Conservation (phyloP, 2,113 vertebrate genomes). For the Dipodomys ordii region DNA sequence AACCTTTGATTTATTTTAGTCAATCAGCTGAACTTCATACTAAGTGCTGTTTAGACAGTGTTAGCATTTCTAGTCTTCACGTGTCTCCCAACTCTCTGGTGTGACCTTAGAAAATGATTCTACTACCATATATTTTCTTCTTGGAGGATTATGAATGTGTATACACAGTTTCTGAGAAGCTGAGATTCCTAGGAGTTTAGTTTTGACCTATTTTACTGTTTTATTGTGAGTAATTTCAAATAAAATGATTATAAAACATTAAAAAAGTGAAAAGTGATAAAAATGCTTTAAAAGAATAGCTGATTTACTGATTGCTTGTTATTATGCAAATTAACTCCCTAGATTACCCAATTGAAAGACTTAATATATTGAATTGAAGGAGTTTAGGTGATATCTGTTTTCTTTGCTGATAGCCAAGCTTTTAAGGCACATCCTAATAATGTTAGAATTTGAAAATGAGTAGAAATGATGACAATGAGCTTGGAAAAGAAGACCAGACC, state of each 20-base stretch:
- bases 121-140: background rate
- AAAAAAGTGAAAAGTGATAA: background rate
- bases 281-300: conserved; percentile 52
- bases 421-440: conserved; percentile 40
- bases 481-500: conserved; percentile 36
- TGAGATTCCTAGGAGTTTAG: conserved; percentile 47
- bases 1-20: background rate
- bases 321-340: conserved; percentile 62
- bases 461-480: conserved; percentile 17
- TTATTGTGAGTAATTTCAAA: conserved; percentile 58
- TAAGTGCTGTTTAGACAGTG: background rate
- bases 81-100: background rate
- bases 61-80: background rate
- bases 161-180: conserved; percentile 7
- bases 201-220: conserved; percentile 48
- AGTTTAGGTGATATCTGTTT: conserved; percentile 56
- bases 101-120: conserved; percentile 1
- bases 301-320: conserved; percentile 60
- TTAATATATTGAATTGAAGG: conserved; percentile 23
- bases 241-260: conserved; percentile 59
- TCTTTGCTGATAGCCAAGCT: conserved; percentile 22
- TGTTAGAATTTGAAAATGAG: conserved; percentile 8
- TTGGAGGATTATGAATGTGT: conserved; percentile 31
- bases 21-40: background rate
- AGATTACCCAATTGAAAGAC: conserved; percentile 48